Evolutionary conservation across 92 coral and sea anemone species (phyloP), one percentile per base, ranked within the genome.

Genomic region (Isaurus tuberculatus): DNA sequence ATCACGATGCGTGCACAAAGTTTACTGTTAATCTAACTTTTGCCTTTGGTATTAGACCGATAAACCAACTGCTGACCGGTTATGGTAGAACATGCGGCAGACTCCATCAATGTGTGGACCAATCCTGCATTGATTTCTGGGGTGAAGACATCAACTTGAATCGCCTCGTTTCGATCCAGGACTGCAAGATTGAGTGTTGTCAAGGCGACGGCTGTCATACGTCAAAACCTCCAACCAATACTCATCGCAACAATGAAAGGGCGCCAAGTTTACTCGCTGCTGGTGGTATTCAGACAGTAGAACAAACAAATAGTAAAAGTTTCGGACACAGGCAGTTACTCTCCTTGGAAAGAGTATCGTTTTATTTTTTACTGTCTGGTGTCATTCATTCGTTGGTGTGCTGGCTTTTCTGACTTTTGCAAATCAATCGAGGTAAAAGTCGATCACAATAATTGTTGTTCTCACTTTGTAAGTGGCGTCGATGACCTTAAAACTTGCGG

Each of bases 11-110:
- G 4, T 75, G 81, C n/a, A 75, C 46, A 4, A 75, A 55, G 66
- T 75, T 55, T n/a, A 33, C 42, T 1, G 67, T 55, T 10, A 75
- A 75, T n/a, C 8, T 75, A 10, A 55, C 81, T 42, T 53, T 75
- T 25, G 34, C 81, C 2, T 57, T 75, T 58, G 81, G 48, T 15
- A 8, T 17, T 4, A 25, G 30, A 7, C 66, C 55, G 16, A 31
- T 29, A 11, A 31, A 55, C 30, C 22, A 19, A 26, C 81, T 49
- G 48, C 81, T 75, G 68, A 75, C 68, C 81, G 81, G 81, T 23
- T 57, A 75, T 75, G 81, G 81, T 36, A 75, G 81, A 51, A 49
- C 49, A n/a, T 75, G 68, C 4, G 81, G 81, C 81, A 75, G 68
- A 23, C 68, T 75, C 68, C 65, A 55, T 7, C 81, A 75, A 60